Evolutionary conservation across 2,888 invertebrate genomes (phyloP), one percentile per base, ranked within the genome.

Genomic region (Hypercompe scribonia): DNA sequence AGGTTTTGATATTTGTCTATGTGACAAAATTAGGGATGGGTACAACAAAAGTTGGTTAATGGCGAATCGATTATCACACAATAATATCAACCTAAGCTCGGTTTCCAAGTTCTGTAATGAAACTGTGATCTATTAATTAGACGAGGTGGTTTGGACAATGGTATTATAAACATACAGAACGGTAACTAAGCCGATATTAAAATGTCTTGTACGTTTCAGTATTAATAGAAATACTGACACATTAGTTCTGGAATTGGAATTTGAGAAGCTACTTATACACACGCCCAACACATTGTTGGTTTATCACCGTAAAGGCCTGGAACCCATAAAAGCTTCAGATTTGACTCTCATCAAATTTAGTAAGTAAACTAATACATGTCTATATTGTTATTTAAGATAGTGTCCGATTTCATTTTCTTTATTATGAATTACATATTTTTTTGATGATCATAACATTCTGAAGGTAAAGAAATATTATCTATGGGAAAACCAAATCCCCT

Each of bases 141-240:
- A n/a, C n/a, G n/a, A n/a, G n/a, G 18, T 18, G 18, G 0, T 42
- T 42, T 42, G 15, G 4, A 1, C 11, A n/a, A 54, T 3, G 11
- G n/a, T 24, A 11, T 58, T 58, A 58, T 58, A 58, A 54, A 58
- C 13, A 28, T 4, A n/a, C n/a, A 1, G 13, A 58, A 28, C 13
- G 58, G 3, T 13, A 31, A 18, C 15, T 31, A 18, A 61, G 8
- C 31, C 18, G 31, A 18, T 61, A 61, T 31, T 36, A 34, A 10
- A 65, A 34, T 34, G 24, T 36, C 4, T 36, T 36, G 0, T 24
- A 36, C 0, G 3, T 81, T 82, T 65, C 74, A 83, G 82, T 24
- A 61, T 82, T 18, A 81, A 83, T 39, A 78, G 74, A 69, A 68
- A 65, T 18, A 81, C 81, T 1, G 68, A 80, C 15, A 79, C 77